These are phyloP conservation scores for Trichonephila clavipes DNA, from an alignment of 1,140 invertebrate genomes.

Conservation along the genomic window DNA sequence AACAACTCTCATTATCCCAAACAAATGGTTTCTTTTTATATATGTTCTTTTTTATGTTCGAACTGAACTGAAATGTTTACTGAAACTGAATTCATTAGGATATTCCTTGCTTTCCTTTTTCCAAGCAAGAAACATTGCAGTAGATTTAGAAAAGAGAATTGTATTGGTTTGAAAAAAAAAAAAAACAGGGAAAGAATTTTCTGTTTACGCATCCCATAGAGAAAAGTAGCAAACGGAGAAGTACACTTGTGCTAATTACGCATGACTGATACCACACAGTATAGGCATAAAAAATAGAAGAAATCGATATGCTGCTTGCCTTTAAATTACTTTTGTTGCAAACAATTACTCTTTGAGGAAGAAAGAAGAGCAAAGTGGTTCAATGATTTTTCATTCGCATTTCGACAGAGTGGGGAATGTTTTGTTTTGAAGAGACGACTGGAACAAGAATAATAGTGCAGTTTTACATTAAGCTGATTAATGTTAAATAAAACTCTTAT, in stretches of 20 bases:
- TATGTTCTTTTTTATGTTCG: neutral
- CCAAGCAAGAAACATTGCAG: conserved; percentile 16
- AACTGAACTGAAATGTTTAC: neutral
- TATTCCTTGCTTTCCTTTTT: neutral
- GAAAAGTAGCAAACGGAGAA: neutral
- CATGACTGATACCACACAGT: conserved; percentile 47
- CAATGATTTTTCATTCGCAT: conserved; percentile 52
- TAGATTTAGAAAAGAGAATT: conserved; percentile 37
- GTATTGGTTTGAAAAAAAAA: neutral
- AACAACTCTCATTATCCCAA: neutral
- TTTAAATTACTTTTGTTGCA: conserved; percentile 52
- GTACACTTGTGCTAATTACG: conserved; percentile 43
- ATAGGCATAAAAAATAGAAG: neutral
- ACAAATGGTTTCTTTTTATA: neutral
- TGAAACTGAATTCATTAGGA: neutral
- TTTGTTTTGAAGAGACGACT: neutral
- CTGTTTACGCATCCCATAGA: conserved; percentile 41
- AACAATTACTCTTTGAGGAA: conserved; percentile 41
- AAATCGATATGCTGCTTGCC: conserved; percentile 33
- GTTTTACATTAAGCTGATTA: conserved; percentile 48
- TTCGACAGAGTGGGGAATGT: neutral
- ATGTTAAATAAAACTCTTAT: neutral
- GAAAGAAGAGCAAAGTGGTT: conserved; percentile 29
- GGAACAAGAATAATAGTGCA: neutral
- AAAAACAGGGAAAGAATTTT: conserved; percentile 20